Percentiles rank a stretch among this genome's conserved stretches.
Evolutionary conservation across 2,888 invertebrate genomes (phyloP).

Genomic region (Melanostoma scalare): DNA sequence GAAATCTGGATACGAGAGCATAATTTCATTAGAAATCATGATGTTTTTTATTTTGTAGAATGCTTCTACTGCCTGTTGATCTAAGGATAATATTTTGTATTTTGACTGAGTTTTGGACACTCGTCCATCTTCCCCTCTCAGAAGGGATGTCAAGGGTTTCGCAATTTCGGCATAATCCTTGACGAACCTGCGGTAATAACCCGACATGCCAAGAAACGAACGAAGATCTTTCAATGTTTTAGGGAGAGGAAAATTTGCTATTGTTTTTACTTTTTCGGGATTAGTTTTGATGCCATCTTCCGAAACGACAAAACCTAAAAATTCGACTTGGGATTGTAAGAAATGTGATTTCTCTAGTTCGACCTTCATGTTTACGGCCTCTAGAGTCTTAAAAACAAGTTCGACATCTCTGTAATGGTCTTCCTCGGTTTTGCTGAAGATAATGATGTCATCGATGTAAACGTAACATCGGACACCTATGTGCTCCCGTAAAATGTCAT

Average conservation of each 20-base stretch:
- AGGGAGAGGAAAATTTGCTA: slow-evolving; percentile 30
- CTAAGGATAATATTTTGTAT: slow-evolving; percentile 8
- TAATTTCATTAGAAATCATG: not conserved
- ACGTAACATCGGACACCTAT: slow-evolving; percentile 45
- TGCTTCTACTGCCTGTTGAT: slow-evolving; percentile 29
- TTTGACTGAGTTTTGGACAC: slow-evolving; percentile 40
- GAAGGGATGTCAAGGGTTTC: slow-evolving; percentile 33
- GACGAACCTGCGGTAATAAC: no score
- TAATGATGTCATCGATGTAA: slow-evolving; percentile 51
- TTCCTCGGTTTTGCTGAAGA: slow-evolving; percentile 44
- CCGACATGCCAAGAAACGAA: slow-evolving; percentile 30
- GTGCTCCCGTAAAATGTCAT: slow-evolving; percentile 2
- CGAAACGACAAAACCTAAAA: not conserved
- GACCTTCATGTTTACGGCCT: slow-evolving; percentile 19
- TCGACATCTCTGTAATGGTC: slow-evolving; percentile 39
- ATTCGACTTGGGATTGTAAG: slow-evolving; percentile 39
- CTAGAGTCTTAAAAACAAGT: slow-evolving; percentile 40
- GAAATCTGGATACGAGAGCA: no score
- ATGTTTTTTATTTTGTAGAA: slow-evolving; percentile 55
- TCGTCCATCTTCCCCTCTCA: slow-evolving; percentile 43
- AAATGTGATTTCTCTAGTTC: slow-evolving; percentile 44
- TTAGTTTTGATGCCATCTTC: slow-evolving; percentile 1
- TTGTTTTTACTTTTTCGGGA: slow-evolving; percentile 42
- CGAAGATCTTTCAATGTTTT: slow-evolving; percentile 30
- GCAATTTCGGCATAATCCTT: slow-evolving; percentile 36